A percentile compares a stretch with the other conserved stretches of the same genome.
phyloP scores from a whole-genome alignment of 2,797 vertebrate genomes.

The Gorsachius magnificus region DNA sequence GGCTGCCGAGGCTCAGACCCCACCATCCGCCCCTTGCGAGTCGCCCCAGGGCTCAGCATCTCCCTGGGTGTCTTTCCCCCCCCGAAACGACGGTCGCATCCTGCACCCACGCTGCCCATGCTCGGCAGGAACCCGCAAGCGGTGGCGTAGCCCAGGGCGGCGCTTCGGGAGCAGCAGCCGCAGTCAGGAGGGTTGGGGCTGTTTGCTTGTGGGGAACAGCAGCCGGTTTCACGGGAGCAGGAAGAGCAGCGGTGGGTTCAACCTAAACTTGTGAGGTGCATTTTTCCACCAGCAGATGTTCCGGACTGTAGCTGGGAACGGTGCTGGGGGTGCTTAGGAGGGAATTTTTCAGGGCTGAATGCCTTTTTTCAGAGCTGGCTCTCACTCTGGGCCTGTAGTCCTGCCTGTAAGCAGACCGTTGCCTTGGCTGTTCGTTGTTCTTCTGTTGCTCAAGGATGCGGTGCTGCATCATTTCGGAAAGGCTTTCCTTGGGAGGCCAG shows the following conservation, averaged over 20 bases:
- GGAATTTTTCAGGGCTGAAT: background rate
- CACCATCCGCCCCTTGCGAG: rapidly evolving
- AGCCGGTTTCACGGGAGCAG: background rate
- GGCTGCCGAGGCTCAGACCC: background rate
- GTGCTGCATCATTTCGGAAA: background rate
- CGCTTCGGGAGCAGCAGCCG: background rate
- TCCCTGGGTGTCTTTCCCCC: rapidly evolving
- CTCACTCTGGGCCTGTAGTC: rapidly evolving
- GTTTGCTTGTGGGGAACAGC: background rate
- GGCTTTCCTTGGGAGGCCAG: background rate
- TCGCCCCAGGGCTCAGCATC: background rate
- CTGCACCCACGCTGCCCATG: background rate
- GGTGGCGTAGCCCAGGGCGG: rapidly evolving
- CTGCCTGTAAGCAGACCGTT: background rate
- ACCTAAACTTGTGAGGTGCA: rapidly evolving
- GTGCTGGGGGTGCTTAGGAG: background rate
- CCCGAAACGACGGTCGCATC: rapidly evolving
- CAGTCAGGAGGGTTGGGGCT: background rate
- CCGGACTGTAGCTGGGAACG: rapidly evolving
- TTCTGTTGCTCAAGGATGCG: background rate
- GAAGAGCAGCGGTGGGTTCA: background rate
- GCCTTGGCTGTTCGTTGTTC: background rate
- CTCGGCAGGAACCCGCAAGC: background rate
- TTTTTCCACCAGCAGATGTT: background rate
- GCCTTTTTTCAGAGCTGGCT: background rate